Percentiles rank a stretch among this genome's conserved stretches.
These are phyloP conservation scores for Mus spretus DNA, from an alignment of 2,797 vertebrate species.

Conservation along the genomic window DNA sequence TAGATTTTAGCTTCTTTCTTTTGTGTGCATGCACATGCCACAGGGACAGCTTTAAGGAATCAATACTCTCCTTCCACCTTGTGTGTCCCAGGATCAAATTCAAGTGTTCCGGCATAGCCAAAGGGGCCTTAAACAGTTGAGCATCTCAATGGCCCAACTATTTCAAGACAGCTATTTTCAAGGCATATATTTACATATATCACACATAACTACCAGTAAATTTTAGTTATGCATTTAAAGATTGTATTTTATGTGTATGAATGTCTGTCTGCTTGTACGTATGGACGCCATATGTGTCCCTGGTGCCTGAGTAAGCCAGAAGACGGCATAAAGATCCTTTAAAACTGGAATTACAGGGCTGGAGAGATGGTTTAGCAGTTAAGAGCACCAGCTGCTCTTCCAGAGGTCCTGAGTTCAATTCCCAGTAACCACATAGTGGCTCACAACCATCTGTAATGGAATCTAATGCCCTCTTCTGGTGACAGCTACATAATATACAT, in stretches of 20 bases:
- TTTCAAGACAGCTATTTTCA: background rate
- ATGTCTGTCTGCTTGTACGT: background rate
- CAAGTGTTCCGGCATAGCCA: background rate
- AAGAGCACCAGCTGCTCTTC: too few relatives aligned
- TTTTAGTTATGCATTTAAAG: slow-evolving; percentile 5
- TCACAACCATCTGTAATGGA: too few relatives aligned
- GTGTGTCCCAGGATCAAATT: background rate
- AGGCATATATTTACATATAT: slow-evolving; percentile 59
- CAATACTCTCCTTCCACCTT: background rate
- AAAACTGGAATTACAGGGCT: background rate
- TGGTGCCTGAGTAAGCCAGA: background rate
- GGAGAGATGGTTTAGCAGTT: too few relatives aligned
- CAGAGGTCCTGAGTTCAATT: too few relatives aligned
- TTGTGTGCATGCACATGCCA: background rate
- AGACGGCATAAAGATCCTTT: background rate
- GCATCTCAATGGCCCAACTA: background rate
- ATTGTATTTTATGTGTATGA: background rate
- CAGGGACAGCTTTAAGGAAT: background rate
- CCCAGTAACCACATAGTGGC: too few relatives aligned
- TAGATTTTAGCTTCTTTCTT: background rate
- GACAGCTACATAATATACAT: too few relatives aligned
- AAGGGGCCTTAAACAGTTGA: background rate
- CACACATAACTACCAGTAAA: slow-evolving; percentile 47
- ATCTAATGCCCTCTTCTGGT: too few relatives aligned
- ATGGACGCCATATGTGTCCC: background rate